A percentile compares a stretch with the other conserved stretches of the same genome.
Evolutionary conservation across 2,888 invertebrate species (phyloP).

Genomic region (Ophraella communa): DNA sequence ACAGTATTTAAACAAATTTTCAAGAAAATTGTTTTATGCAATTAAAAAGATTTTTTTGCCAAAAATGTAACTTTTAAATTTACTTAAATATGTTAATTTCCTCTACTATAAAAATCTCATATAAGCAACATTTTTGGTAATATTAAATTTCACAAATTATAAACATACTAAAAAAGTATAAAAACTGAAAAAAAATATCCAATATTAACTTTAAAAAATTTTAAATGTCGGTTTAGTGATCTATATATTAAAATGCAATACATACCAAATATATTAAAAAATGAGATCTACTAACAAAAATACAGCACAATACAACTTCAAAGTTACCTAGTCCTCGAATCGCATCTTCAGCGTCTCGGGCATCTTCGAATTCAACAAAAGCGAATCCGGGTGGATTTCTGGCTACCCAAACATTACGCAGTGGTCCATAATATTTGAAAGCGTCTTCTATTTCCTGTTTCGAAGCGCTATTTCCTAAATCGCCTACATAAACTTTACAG

Average conservation of each 20-base stretch:
- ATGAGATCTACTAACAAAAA: slow-evolving; percentile 17
- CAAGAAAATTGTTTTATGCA: too few species aligned
- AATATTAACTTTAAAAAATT: too few species aligned
- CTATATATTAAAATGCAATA: background rate
- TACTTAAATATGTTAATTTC: background rate
- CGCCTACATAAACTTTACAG: slow-evolving; percentile 93
- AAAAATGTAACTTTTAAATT: too few species aligned
- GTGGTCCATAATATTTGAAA: slow-evolving; percentile 86
- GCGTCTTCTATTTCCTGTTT: slow-evolving; percentile 89
- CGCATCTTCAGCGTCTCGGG: slow-evolving; percentile 86
- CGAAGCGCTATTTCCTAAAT: slow-evolving; percentile 87
- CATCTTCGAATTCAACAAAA: slow-evolving; percentile 89
- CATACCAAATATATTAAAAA: slow-evolving; percentile 16
- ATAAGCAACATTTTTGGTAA: background rate
- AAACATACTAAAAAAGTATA: background rate
- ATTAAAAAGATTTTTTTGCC: too few species aligned
- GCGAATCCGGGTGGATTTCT: slow-evolving; percentile 92
- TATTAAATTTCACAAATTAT: background rate
- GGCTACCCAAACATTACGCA: slow-evolving; percentile 93
- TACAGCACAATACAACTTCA: slow-evolving; percentile 15
- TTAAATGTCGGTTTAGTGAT: background rate
- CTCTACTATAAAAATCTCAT: background rate
- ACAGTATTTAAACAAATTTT: background rate
- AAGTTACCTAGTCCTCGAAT: slow-evolving; percentile 78
- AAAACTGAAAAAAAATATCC: background rate